Evolutionary conservation across 2,797 vertebrate species (phyloP).

Genomic region (Sebastes miniatus): DNA sequence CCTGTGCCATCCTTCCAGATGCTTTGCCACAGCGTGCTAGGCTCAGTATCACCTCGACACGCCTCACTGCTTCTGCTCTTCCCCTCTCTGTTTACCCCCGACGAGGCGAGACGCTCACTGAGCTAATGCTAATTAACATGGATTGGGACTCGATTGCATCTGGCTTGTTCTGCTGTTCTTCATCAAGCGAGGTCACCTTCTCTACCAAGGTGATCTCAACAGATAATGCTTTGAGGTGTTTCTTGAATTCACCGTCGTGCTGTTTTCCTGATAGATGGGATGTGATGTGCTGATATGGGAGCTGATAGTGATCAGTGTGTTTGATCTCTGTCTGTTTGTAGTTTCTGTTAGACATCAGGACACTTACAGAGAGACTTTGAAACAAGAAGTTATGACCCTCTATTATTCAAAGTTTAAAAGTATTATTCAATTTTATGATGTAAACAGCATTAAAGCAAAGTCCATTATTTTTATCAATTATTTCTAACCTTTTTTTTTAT

Average conservation of each 20-base stretch:
- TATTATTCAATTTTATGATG: not conserved
- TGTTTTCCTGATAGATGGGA: not conserved
- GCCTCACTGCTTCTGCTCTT: conserved; percentile 25
- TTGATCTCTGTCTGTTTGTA: not conserved
- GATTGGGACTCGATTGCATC: conserved; percentile 58
- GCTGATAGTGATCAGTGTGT: not conserved
- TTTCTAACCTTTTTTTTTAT: too few relatives aligned
- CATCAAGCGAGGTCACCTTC: conserved; percentile 21
- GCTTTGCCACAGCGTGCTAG: conserved; percentile 38
- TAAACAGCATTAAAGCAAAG: not conserved
- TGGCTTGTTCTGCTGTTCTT: conserved; percentile 29
- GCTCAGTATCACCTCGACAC: conserved; percentile 47
- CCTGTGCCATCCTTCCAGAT: conserved; percentile 72
- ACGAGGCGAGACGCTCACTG: conserved; percentile 41
- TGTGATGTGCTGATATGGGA: not conserved
- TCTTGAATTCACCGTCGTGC: not conserved
- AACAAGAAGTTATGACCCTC: not conserved
- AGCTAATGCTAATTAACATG: conserved; percentile 67
- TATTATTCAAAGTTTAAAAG: not conserved
- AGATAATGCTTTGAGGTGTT: conserved; percentile 24
- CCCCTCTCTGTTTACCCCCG: conserved; percentile 34
- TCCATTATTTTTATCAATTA: too few relatives aligned
- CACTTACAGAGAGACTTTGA: not conserved
- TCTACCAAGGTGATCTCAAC: conserved; percentile 24
- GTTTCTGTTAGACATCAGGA: not conserved